phyloP scores from a whole-genome alignment of 1,140 invertebrate genomes.

The Arion vulgaris region DNA sequence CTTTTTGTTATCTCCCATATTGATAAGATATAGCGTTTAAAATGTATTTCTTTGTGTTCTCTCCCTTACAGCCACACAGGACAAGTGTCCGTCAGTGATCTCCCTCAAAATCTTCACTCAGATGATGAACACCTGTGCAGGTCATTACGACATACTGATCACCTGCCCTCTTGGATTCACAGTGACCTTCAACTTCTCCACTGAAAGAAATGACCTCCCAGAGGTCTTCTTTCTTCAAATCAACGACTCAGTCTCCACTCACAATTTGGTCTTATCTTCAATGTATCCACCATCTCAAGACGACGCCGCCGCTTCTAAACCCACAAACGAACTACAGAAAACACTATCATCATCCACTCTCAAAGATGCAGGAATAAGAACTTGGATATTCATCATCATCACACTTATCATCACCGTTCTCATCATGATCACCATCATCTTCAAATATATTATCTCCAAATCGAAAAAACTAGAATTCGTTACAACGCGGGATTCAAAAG shows the following conservation, averaged over 20 bases:
- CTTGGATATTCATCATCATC: constrained; percentile 55
- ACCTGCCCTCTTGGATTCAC: constrained; percentile 56
- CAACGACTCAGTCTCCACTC: constrained; percentile 56
- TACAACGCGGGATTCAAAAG: neutral
- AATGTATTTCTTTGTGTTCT: neutral
- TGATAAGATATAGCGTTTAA: too few relatives aligned
- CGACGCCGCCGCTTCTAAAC: neutral
- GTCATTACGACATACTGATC: constrained; percentile 57
- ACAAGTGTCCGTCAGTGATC: constrained; percentile 55
- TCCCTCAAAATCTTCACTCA: constrained; percentile 60
- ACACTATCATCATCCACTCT: constrained; percentile 30
- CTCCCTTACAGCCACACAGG: constrained; percentile 16
- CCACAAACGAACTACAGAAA: neutral
- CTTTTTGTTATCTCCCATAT: neutral
- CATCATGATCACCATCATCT: constrained; percentile 36
- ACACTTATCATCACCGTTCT: constrained; percentile 49
- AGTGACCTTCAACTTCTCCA: constrained; percentile 49
- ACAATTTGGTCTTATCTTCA: constrained; percentile 56
- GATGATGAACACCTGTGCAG: constrained; percentile 50
- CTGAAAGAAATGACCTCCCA: constrained; percentile 45
- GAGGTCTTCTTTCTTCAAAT: constrained; percentile 58
- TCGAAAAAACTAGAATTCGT: too few relatives aligned
- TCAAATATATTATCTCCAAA: constrained; percentile 32
- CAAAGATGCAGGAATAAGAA: neutral
- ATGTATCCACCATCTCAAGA: constrained; percentile 40